These are phyloP conservation scores for Malurus alboscapulatus DNA, from an alignment of 2,113 vertebrate genomes.

Conservation along the genomic window DNA sequence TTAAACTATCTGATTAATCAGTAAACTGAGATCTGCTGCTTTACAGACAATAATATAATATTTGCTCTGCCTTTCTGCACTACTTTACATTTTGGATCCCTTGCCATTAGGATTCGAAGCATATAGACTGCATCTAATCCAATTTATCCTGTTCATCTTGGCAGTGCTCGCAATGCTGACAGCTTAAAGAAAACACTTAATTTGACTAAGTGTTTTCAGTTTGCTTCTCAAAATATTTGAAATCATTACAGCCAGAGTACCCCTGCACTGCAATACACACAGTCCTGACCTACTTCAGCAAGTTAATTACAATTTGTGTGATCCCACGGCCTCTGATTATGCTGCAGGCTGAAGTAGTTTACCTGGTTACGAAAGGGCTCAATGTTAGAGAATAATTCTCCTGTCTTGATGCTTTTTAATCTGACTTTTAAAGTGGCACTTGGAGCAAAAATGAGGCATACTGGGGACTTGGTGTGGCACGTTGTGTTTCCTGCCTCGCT, in stretches of 20 bases:
- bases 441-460: neutral
- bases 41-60: slow-evolving; percentile 30
- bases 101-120: slow-evolving; percentile 42
- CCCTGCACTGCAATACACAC: neutral
- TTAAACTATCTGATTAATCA: slow-evolving; percentile 34
- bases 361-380: neutral
- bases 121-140: slow-evolving; percentile 63
- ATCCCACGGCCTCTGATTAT: neutral
- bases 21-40: slow-evolving; percentile 39
- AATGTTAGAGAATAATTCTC: neutral
- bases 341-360: neutral
- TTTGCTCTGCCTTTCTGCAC: slow-evolving; percentile 45
- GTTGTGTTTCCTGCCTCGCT: neutral
- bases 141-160: slow-evolving; percentile 60
- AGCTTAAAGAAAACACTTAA: slow-evolving; percentile 67
- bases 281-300: slow-evolving; percentile 38
- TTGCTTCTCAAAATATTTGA: slow-evolving; percentile 63
- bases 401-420: neutral
- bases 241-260: slow-evolving; percentile 38
- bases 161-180: slow-evolving; percentile 46
- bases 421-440: neutral
- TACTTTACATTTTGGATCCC: slow-evolving; percentile 49
- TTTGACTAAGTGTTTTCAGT: slow-evolving; percentile 64
- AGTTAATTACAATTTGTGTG: slow-evolving; percentile 22
- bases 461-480: neutral